phyloP scores from a whole-genome alignment of 1,140 invertebrate genomes.

The Drosophila dunni region DNA sequence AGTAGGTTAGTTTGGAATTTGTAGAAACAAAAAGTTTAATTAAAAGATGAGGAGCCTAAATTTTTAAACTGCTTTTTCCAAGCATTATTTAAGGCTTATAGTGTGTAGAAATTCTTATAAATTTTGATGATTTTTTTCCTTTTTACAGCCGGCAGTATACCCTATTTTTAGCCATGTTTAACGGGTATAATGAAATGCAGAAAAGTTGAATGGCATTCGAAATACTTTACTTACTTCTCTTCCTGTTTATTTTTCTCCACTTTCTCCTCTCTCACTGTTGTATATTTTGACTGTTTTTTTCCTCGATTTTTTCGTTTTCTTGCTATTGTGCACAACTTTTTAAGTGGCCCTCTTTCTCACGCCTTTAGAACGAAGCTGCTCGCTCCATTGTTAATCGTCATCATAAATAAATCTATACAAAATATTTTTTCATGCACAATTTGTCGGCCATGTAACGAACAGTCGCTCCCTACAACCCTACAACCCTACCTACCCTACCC shows the following conservation, averaged over 20 bases:
- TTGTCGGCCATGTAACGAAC: slow-evolving; percentile 46
- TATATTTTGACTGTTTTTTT: background rate
- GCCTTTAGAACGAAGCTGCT: background rate
- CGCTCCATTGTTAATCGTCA: slow-evolving; percentile 65
- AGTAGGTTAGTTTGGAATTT: too few species aligned
- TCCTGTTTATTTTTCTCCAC: background rate
- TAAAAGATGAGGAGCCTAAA: too few species aligned
- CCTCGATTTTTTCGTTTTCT: background rate
- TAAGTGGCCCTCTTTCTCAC: slow-evolving; percentile 44
- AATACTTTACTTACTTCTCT: slow-evolving; percentile 17
- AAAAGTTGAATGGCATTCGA: slow-evolving; percentile 27
- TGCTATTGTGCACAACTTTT: slow-evolving; percentile 52
- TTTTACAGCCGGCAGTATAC: too few species aligned
- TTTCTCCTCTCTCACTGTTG: too few species aligned
- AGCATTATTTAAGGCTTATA: too few species aligned
- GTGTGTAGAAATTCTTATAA: too few species aligned
- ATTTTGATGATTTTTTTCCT: too few species aligned
- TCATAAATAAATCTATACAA: slow-evolving; percentile 72
- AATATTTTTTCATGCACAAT: slow-evolving; percentile 62
- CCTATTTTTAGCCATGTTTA: too few species aligned
- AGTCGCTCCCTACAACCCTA: background rate
- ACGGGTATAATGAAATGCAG: background rate
- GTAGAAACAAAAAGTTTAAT: too few species aligned
- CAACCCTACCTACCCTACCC: background rate
- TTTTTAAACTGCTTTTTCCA: too few species aligned